A percentile compares a stretch with the other conserved stretches of the same genome.
phyloP scores from a whole-genome alignment of 2,113 vertebrate species.

The Pygoscelis antarcticus region DNA sequence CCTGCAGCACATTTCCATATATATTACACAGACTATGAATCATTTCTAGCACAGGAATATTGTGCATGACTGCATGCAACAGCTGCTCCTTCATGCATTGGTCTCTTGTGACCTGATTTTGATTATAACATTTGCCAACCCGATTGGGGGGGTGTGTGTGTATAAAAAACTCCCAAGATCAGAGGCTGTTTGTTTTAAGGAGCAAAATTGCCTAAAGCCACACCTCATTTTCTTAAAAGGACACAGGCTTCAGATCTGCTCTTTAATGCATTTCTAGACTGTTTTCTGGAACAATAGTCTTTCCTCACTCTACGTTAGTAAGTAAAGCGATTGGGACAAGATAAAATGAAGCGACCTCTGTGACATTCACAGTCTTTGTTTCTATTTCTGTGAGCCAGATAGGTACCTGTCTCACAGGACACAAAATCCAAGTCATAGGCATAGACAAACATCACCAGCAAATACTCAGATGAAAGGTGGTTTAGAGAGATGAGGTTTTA shows the following conservation, averaged over 20 bases:
- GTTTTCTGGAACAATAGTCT: background rate
- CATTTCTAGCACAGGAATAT: background rate
- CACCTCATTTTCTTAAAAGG: background rate
- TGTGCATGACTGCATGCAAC: background rate
- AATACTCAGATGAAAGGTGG: background rate
- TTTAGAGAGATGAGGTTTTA: background rate
- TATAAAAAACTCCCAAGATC: background rate
- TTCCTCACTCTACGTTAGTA: rapidly evolving
- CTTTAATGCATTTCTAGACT: background rate
- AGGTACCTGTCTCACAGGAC: background rate
- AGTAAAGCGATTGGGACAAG: background rate
- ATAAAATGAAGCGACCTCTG: background rate
- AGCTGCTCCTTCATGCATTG: background rate
- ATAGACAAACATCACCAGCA: background rate
- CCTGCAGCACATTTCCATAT: constrained; percentile 23
- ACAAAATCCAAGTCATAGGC: background rate
- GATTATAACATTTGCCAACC: background rate
- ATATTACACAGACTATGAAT: background rate
- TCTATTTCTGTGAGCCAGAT: background rate
- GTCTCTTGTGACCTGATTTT: background rate
- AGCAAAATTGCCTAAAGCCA: background rate
- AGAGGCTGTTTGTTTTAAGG: background rate
- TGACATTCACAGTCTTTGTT: background rate
- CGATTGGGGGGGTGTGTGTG: background rate
- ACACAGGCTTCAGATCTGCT: background rate